Evolutionary conservation across 2,113 vertebrate species (phyloP).

Genomic region (Percopsis transmontana): DNA sequence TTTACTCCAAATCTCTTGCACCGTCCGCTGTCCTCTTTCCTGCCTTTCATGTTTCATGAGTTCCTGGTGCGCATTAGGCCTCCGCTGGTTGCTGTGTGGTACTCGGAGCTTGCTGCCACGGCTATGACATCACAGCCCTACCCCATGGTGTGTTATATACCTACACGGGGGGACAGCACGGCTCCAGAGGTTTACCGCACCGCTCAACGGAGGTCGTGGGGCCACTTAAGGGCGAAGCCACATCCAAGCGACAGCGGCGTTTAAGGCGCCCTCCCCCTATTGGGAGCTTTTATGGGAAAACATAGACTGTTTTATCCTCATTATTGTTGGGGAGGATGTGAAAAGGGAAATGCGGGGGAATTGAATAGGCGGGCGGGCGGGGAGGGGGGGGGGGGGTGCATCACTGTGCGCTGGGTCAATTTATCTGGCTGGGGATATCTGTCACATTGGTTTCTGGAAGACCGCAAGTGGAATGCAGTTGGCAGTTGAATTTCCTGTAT

Average conservation of each 20-base stretch:
- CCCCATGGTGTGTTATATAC: constrained; percentile 72
- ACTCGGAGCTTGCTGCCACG: constrained; percentile 46
- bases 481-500: constrained; percentile 51
- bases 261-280: constrained; percentile 62
- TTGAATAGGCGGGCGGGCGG: constrained; percentile 28
- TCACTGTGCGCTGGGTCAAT: constrained; percentile 53
- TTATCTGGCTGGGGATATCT: constrained; percentile 51
- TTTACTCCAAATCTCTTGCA: constrained; percentile 51
- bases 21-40: constrained; percentile 45
- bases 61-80: constrained; percentile 66
- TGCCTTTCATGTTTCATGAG: constrained; percentile 68
- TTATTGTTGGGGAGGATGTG: constrained; percentile 56
- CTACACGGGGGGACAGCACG: constrained; percentile 67
- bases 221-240: constrained; percentile 71
- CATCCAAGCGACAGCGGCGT: constrained; percentile 62
- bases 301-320: constrained; percentile 57
- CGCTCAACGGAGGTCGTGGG: constrained; percentile 64
- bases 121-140: constrained; percentile 64
- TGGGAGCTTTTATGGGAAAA: constrained; percentile 69
- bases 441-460: constrained; percentile 62
- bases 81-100: constrained; percentile 54
- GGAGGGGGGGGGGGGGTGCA: constrained; percentile 27
- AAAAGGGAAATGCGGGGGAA: constrained; percentile 28
- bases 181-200: constrained; percentile 73
- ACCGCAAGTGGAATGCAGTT: constrained; percentile 56